Evolutionary conservation across 2,113 vertebrate genomes (phyloP), one percentile per base, ranked within the genome.

Genomic region (Ciconia boyciana): DNA sequence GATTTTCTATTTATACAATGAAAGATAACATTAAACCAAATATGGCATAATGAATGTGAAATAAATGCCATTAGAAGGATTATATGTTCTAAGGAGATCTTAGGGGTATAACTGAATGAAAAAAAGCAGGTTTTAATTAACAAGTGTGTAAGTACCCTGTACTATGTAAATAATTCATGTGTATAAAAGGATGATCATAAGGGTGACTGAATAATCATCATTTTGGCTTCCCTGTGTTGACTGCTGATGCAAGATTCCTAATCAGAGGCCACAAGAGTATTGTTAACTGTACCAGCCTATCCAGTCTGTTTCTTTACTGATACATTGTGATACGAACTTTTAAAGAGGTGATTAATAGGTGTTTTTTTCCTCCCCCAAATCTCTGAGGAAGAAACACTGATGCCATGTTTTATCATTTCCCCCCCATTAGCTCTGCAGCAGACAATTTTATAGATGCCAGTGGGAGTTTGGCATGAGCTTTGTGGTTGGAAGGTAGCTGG

Each of bases 121-220:
- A 96, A 96, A 86, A 71, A 55, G 15, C n/a, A 76, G 16, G 25
- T 80, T 94, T 95, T 88, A 90, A 87, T 93, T 80, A 96, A 72
- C 58, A 95, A 88, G 64, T 54, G 29, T 91, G 69, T 83, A 96
- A 95, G 70, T 71, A 88, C 20, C 62, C 62, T 78, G 49, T 48
- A 86, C 39, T 58, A 78, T 44, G 93, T 92, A 92, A 96, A 96
- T 95, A 90, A 96, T 95, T 93, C 22, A 96, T 71, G 25, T 58
- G 8, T 88, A 92, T 92, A 79, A 74, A 96, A 96, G 87, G 70
- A 65, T 34, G 48, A 94, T 92, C 76, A 78, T 78, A 82, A 87
- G 71, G 71, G 84, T 90, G 62, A 94, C 60, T 88, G 64, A 84
- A 71, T 83, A 95, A 93, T 85, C 65, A 93, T 31, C 1, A 41